A percentile compares a stretch with the other conserved stretches of the same genome.
phyloP scores from a whole-genome alignment of 2,888 invertebrate genomes.

The Napeogenes sylphis region DNA sequence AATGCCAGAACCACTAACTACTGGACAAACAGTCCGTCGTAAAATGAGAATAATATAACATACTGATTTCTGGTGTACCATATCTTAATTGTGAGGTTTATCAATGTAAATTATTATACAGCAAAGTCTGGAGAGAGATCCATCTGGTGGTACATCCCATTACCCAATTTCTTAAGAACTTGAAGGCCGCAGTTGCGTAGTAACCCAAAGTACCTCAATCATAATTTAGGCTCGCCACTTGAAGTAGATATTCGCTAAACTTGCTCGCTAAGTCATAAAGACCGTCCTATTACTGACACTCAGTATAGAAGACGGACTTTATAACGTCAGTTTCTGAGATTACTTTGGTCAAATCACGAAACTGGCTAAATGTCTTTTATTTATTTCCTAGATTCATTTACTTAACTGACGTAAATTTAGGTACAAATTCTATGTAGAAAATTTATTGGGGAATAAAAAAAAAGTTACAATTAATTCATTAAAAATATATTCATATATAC shows the following conservation, averaged over 20 bases:
- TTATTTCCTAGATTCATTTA: not conserved
- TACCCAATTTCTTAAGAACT: not conserved
- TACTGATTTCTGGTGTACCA: too few relatives aligned
- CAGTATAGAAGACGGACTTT: conserved; percentile 10
- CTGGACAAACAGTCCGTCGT: too few relatives aligned
- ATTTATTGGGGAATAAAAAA: too few relatives aligned
- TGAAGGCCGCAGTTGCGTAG: conserved; percentile 1
- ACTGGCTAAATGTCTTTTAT: not conserved
- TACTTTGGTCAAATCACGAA: conserved; percentile 16
- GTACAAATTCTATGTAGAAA: not conserved
- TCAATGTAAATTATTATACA: too few relatives aligned
- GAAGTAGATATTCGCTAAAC: conserved; percentile 9
- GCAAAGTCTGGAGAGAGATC: too few relatives aligned
- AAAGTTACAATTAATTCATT: too few relatives aligned
- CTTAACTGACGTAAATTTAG: not conserved
- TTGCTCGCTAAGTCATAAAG: conserved; percentile 2
- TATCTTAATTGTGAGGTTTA: too few relatives aligned
- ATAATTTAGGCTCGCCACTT: conserved; percentile 18
- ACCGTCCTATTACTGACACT: conserved; percentile 13
- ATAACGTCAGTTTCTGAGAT: conserved; percentile 23
- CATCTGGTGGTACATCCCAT: too few relatives aligned
- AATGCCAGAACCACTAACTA: too few relatives aligned
- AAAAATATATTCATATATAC: too few relatives aligned
- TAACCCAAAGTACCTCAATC: conserved; percentile 16
- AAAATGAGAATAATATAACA: too few relatives aligned